Base-by-base conservation (phyloP, 1,140 invertebrate genomes). In the Hylaeus anthracinus region DNA sequence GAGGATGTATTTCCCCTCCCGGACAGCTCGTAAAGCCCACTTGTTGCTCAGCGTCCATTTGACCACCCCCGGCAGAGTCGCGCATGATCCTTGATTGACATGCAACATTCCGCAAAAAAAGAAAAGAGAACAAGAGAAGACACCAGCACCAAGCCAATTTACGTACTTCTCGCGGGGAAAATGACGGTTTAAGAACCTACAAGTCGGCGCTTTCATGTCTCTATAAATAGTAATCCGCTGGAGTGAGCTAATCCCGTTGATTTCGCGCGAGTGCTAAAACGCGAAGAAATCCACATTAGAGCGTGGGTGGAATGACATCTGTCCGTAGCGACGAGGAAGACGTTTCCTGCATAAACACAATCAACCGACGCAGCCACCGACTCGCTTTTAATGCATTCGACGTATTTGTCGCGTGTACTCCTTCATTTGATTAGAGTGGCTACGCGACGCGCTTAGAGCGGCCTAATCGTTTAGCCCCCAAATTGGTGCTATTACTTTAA, bases 161-260 rank as follows among this genome's bases (percentile, higher is more conserved):
- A 66, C 64, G 43, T 26, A 26, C 55, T 55, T 37, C 48, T 8
- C 51, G 64, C 51, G 64, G 39, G 41, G 45, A 65, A 83, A 80
- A 75, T 81, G 48, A 60, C 37, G 43, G 4, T 15, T 45, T 15
- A n/a, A 14, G 14, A 9, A 15, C 15, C 45, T 5, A 45, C 26
- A 1, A 6, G 71, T 82, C 75, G 80, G 41, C 67, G 39, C 73
- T 85, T 85, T 79, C 79, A 8, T 45, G 15, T 26, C 65, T 82
- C 80, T 85, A 86, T 82, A 85, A 86, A 86, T 85, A 85, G 80
- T 67, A 37, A 79, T 69, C 73, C 71, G 45, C 67, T 26, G 41
- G 53, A 71, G 72, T 75, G 80, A 86, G 85, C 76, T 87, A 76
- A 87, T 87, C 81, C 65, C 63, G 55, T 86, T 86, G 69, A 83